A percentile compares a stretch with the other conserved stretches of the same genome.
Evolutionary conservation across 2,888 invertebrate species (phyloP).

Genomic region (Dicycla oo): DNA sequence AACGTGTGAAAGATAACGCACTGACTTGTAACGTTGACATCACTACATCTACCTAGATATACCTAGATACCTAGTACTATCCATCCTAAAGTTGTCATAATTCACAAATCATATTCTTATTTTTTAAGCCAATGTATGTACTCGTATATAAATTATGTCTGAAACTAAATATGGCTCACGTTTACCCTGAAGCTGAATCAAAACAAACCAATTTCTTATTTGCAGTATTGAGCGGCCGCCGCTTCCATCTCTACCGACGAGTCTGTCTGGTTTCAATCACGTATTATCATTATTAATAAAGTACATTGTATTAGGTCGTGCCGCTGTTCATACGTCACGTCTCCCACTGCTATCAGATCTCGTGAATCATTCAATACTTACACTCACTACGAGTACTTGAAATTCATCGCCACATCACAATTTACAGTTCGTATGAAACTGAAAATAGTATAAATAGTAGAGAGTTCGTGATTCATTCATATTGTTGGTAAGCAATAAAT

Average conservation of each 20-base stretch:
- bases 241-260: background rate
- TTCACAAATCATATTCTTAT: background rate
- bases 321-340: conserved; percentile 6
- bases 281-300: conserved; percentile 51
- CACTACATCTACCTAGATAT: no score
- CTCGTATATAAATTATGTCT: no score
- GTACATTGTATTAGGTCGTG: conserved; percentile 13
- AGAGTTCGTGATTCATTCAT: conserved; percentile 50
- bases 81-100: background rate
- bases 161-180: background rate
- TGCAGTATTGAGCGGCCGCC: conserved; percentile 13
- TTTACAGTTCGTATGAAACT: conserved; percentile 58
- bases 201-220: conserved; percentile 23
- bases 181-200: conserved; percentile 16
- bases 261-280: conserved; percentile 51
- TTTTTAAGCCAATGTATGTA: background rate
- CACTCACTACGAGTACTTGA: conserved; percentile 35
- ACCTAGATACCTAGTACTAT: no score
- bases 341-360: conserved; percentile 15
- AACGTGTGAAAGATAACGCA: background rate
- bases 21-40: background rate
- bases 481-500: conserved; percentile 41
- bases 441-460: conserved; percentile 49
- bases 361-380: conserved; percentile 56
- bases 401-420: conserved; percentile 52